phyloP scores from a whole-genome alignment of 2,113 vertebrate species.

The Triplophysa rosa region DNA sequence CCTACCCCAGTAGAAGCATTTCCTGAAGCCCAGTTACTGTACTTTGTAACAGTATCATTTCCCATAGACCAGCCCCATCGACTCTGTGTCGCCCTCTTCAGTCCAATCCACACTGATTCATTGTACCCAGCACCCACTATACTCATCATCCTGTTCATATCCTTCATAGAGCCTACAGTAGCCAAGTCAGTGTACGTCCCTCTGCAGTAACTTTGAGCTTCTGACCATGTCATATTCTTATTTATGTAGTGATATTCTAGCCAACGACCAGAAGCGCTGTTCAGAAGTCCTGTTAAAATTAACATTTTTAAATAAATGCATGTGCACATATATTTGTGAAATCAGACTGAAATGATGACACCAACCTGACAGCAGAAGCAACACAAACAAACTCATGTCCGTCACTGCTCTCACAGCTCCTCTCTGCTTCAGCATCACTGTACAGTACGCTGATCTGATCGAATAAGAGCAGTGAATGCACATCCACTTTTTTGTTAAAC shows the following conservation, averaged over 20 bases:
- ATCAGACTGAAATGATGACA: neutral
- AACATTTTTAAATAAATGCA: neutral
- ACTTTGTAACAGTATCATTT: neutral
- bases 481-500: too few relatives aligned
- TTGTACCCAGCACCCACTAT: neutral
- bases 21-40: neutral
- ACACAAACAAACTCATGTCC: slow-evolving; percentile 16
- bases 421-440: too few relatives aligned
- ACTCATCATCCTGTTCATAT: neutral
- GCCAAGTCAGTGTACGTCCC: slow-evolving; percentile 22
- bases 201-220: slow-evolving; percentile 41
- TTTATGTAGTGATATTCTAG: slow-evolving; percentile 18
- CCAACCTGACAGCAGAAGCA: neutral
- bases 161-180: neutral
- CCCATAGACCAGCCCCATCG: slow-evolving; percentile 35
- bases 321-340: too few relatives aligned
- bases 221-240: neutral
- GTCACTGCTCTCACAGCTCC: too few relatives aligned
- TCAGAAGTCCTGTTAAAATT: neutral
- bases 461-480: too few relatives aligned
- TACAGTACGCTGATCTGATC: too few relatives aligned
- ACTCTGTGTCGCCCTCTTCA: neutral
- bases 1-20: neutral
- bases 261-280: slow-evolving; percentile 22
- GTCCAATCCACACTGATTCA: slow-evolving; percentile 45